phyloP scores from a whole-genome alignment of 2,113 vertebrate species.

The Sceloporus tristichus region DNA sequence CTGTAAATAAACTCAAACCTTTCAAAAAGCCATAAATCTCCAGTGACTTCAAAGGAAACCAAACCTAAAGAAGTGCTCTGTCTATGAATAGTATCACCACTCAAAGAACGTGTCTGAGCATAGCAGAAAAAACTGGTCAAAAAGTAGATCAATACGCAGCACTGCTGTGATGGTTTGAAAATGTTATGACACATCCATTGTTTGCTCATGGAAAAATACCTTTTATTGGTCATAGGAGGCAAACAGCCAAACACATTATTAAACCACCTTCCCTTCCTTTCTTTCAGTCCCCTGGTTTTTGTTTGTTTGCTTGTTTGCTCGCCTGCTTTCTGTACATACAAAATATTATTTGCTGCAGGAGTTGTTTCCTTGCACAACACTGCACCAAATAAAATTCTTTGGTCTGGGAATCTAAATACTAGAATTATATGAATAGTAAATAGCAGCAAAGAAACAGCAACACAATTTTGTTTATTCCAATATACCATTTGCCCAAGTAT shows the following conservation, averaged over 20 bases:
- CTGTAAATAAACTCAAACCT: not conserved
- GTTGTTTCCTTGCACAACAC: not conserved
- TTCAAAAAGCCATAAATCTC: not conserved
- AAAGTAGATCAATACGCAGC: not conserved
- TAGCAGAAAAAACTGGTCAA: not conserved
- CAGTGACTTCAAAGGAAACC: not conserved
- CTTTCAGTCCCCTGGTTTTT: not conserved
- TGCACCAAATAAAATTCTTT: constrained; percentile 13
- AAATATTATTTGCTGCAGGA: constrained; percentile 10
- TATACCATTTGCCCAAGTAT: constrained; percentile 2
- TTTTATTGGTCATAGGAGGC: not conserved
- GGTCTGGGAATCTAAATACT: not conserved
- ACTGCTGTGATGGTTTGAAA: not conserved
- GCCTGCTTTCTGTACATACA: not conserved
- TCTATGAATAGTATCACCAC: not conserved
- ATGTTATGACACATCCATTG: not conserved
- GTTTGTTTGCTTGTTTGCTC: too few relatives aligned
- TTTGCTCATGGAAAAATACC: not conserved
- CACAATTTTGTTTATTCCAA: constrained; percentile 14
- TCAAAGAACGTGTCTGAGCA: not conserved
- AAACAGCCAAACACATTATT: not conserved
- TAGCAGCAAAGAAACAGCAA: not conserved
- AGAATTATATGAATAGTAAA: not conserved
- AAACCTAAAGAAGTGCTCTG: not conserved
- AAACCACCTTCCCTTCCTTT: not conserved